Conservation (phyloP, 1,140 invertebrate genomes). For the Ceratosolen fusciceps region DNA sequence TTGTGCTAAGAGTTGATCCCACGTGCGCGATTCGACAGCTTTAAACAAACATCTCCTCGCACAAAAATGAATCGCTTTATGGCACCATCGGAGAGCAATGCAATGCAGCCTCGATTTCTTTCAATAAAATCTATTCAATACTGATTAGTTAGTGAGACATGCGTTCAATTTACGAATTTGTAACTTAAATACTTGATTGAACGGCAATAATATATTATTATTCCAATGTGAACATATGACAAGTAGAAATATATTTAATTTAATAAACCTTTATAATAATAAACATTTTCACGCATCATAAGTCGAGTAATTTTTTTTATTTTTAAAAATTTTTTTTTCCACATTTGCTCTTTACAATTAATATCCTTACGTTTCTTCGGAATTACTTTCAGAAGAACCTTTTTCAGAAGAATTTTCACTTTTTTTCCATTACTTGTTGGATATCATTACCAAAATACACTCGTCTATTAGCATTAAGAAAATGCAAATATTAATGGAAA, state of each 20-base stretch:
- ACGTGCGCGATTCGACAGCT: background rate
- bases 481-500: too few species aligned
- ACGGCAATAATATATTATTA: background rate
- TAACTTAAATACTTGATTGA: slow-evolving; percentile 17
- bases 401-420: too few species aligned
- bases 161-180: slow-evolving; percentile 3
- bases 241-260: background rate
- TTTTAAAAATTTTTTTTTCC: too few species aligned
- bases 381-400: too few species aligned
- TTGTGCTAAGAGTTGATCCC: slow-evolving; percentile 1
- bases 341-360: too few species aligned
- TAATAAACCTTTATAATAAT: too few species aligned
- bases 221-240: background rate
- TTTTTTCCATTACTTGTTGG: too few species aligned
- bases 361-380: too few species aligned
- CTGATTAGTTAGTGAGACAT: background rate
- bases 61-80: slow-evolving; percentile 14
- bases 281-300: too few species aligned
- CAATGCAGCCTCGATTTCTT: slow-evolving; percentile 13
- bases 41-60: slow-evolving; percentile 37
- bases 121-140: slow-evolving; percentile 29
- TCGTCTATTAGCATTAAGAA: too few species aligned
- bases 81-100: background rate
- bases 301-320: too few species aligned
- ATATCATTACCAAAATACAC: too few species aligned